phyloP scores from a whole-genome alignment of 2,888 invertebrate genomes.

The Pharmacophagus antenor region DNA sequence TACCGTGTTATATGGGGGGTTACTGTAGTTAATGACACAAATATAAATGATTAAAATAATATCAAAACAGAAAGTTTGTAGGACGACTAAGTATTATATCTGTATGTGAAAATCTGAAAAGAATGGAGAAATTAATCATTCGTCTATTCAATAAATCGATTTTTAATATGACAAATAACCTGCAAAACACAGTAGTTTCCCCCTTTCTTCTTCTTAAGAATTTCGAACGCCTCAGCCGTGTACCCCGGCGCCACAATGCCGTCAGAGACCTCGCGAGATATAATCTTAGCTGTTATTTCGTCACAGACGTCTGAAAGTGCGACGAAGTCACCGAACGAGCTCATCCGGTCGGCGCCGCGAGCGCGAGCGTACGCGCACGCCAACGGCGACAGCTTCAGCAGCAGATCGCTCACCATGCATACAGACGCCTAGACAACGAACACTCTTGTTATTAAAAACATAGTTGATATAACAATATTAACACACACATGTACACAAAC shows the following conservation, averaged over 20 bases:
- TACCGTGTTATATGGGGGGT: no score
- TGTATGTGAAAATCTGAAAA: no score
- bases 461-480: no score
- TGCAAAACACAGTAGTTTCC: slow-evolving; percentile 94
- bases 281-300: slow-evolving; percentile 92
- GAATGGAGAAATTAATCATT: no score
- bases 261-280: slow-evolving; percentile 97
- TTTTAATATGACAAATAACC: slow-evolving; percentile 58
- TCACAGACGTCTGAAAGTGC: slow-evolving; percentile 96
- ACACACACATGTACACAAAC: no score
- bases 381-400: slow-evolving; percentile 86
- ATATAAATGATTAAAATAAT: no score
- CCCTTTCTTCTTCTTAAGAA: slow-evolving; percentile 96
- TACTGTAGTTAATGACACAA: no score
- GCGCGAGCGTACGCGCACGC: slow-evolving; percentile 97
- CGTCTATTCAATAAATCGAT: no score
- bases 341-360: slow-evolving; percentile 98
- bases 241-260: slow-evolving; percentile 99
- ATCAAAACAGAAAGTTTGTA: no score
- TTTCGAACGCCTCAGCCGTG: slow-evolving; percentile 88
- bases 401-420: slow-evolving; percentile 95
- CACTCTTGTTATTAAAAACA: neutral
- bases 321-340: slow-evolving; percentile 98
- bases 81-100: no score
- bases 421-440: slow-evolving; percentile 85